Conservation (phyloP, 1,140 invertebrate genomes). For the Chironomus striatipennis region DNA sequence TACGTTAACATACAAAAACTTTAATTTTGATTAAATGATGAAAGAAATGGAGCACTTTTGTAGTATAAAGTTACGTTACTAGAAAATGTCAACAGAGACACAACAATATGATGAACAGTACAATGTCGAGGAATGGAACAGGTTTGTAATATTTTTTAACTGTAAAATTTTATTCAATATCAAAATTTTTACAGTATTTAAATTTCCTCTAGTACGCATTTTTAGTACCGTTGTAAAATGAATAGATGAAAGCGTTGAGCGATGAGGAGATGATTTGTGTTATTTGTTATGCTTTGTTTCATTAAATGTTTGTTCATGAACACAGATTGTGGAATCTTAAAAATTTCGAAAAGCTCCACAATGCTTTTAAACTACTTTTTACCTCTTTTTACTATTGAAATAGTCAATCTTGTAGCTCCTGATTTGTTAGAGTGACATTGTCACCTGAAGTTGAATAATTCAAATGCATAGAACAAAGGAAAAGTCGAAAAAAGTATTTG, state of each 20-base stretch:
- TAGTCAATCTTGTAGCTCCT: no score
- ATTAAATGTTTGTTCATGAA: no score
- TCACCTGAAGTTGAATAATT: no score
- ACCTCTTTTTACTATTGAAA: no score
- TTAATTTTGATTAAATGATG: background rate
- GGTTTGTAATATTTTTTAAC: background rate
- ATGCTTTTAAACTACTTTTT: no score
- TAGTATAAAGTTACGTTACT: background rate
- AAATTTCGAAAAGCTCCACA: no score
- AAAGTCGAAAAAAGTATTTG: no score
- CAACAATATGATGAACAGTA: background rate
- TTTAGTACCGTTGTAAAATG: background rate
- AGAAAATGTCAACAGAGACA: slow-evolving; percentile 6
- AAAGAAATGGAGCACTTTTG: background rate
- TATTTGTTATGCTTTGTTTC: no score
- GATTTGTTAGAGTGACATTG: no score
- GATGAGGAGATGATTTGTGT: background rate
- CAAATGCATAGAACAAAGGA: no score
- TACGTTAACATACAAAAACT: background rate
- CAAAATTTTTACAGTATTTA: no score
- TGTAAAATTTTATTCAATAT: background rate
- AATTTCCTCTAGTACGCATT: background rate
- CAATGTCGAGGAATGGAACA: slow-evolving; percentile 1
- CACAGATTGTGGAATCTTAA: no score
- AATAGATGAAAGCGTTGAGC: background rate